Evolutionary conservation across 2,888 invertebrate genomes (phyloP).

Genomic region (Callyntrura sp.): DNA sequence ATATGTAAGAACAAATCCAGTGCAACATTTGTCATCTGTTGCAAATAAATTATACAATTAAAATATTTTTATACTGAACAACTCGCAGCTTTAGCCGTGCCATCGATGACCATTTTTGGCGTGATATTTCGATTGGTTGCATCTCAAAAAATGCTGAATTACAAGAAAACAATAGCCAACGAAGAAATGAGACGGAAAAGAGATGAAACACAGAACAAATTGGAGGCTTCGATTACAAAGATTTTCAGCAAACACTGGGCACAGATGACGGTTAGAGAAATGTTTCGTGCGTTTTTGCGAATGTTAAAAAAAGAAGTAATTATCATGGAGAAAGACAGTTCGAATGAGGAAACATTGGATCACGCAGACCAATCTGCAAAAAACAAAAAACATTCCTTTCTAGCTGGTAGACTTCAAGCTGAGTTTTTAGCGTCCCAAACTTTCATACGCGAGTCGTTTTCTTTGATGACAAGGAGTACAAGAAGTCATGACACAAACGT

Average conservation of each 20-base stretch:
- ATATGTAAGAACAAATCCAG: conserved; percentile 9
- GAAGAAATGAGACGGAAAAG: conserved; percentile 54
- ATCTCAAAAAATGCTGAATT: conserved; percentile 72
- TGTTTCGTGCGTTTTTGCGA: conserved; percentile 74
- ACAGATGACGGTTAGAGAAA: conserved; percentile 71
- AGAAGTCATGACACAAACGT: conserved; percentile 64
- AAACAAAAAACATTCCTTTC: conserved; percentile 44
- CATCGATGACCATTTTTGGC: conserved; percentile 80
- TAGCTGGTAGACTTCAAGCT: conserved; percentile 63
- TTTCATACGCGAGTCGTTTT: conserved; percentile 72
- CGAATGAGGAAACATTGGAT: not conserved
- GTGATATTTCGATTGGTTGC: conserved; percentile 77
- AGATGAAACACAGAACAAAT: conserved; percentile 22
- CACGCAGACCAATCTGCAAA: not conserved
- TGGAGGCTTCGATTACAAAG: conserved; percentile 72
- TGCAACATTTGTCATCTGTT: too few species aligned
- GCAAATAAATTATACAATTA: too few species aligned
- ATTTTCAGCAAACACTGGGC: conserved; percentile 82
- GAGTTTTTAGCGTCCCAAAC: conserved; percentile 74
- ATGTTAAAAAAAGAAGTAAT: conserved; percentile 82
- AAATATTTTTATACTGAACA: too few species aligned
- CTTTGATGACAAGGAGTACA: conserved; percentile 63
- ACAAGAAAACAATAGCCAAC: conserved; percentile 51
- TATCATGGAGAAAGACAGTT: conserved; percentile 22
- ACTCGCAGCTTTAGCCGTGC: conserved; percentile 79